Evolutionary conservation across 2,113 vertebrate genomes (phyloP), one percentile per base, ranked within the genome.

Genomic region (Heptranchias perlo): DNA sequence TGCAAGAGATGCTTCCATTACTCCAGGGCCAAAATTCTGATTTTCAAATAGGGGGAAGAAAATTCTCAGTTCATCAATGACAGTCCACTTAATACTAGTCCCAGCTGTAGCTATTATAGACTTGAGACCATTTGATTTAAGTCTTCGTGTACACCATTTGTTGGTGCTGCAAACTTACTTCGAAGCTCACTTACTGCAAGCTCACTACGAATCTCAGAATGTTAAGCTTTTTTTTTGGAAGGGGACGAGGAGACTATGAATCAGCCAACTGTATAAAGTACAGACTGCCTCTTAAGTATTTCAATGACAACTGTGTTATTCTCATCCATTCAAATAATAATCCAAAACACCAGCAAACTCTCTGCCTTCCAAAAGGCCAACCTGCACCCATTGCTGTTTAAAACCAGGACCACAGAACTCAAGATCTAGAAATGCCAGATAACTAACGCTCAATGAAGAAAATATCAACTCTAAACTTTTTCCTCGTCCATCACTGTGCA

Each of bases 341-440:
- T 58, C 28, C 49, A 93, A 62, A 93, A 62, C 7, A 93, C n/a
- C 28, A 49, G 62, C 44, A 49, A 44, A 95, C 49, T 52, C 49
- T 52, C 10, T 31, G 64, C 44, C 44, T 69, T 52, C 64, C 44
- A 95, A 47, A 69, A 28, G 23, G 64, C 23, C 61, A 69, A 28
- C 44, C 44, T 49, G 44, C 64, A 69, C 93, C 64, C 93, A 95
- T 95, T 95, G 64, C 89, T 49, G 64, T 69, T 69, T 67, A 25
- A 69, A 95, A 67, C 44, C 64, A 47, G 21, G 28, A 13, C 44
- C 23, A 52, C 52, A 5, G 13, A 95, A 67, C 23, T 65, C 5
- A 47, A 23, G 44, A 73, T 31, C 65, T 35, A 39, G 65, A 69
- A 69, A 52, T 18, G 39, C 39, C 58, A 39, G 47, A 49, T 31